Conservation (phyloP, 2,113 vertebrate genomes). For the Sinocyclocheilus maitianheensis region DNA sequence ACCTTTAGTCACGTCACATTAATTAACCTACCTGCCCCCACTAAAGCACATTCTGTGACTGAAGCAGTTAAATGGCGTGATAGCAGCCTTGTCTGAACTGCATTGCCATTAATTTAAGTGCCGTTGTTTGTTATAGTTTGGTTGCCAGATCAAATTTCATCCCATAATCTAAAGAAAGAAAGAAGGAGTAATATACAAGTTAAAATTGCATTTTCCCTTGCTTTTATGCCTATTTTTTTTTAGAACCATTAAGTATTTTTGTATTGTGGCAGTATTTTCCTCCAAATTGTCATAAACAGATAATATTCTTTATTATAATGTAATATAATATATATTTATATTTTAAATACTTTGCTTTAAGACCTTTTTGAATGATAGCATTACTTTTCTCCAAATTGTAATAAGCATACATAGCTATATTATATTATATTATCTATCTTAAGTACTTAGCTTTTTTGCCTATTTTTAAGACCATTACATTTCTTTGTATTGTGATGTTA, state of each 20-base stretch:
- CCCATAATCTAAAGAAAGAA: background rate
- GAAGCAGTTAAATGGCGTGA: background rate
- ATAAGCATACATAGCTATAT: background rate
- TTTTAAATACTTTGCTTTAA: background rate
- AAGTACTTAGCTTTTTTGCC: no score
- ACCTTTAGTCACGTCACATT: conserved; percentile 35
- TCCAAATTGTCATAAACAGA: background rate
- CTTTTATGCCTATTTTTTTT: no score
- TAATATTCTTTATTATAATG: no score
- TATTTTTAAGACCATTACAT: no score
- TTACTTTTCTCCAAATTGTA: background rate
- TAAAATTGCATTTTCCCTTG: background rate
- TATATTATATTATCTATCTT: no score
- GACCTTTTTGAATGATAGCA: background rate
- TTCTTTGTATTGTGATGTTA: no score
- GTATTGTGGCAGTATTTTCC: background rate
- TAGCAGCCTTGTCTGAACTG: background rate
- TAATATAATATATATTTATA: no score
- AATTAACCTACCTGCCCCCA: conserved; percentile 41
- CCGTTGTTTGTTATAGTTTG: background rate
- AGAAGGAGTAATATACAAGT: no score
- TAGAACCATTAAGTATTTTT: background rate
- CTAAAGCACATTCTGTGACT: background rate
- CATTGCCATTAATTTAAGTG: no score
- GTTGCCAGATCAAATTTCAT: background rate